These are phyloP conservation scores for Diorhabda carinulata DNA, from an alignment of 1,140 invertebrate genomes.

Conservation along the genomic window DNA sequence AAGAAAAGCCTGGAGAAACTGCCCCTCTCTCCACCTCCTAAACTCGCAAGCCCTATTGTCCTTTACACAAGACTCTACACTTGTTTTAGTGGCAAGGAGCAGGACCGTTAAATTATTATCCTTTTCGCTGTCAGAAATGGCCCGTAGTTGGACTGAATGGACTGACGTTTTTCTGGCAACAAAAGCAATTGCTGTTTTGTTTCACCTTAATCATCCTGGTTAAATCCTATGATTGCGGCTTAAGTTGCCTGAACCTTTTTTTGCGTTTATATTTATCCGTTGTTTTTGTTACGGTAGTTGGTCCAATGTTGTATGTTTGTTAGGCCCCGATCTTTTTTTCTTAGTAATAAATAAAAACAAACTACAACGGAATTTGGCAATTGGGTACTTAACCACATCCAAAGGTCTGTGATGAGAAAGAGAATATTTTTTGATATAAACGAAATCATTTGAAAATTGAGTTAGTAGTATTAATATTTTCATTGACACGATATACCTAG, in stretches of 20 bases:
- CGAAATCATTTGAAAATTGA: too few relatives aligned
- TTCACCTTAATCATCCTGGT: neutral
- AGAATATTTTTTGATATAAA: too few relatives aligned
- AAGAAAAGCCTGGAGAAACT: neutral
- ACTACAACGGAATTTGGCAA: too few relatives aligned
- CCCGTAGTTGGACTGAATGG: neutral
- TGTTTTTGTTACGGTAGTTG: neutral
- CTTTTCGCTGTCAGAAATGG: neutral
- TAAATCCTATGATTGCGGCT: neutral
- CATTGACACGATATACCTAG: too few relatives aligned
- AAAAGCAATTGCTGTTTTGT: neutral
- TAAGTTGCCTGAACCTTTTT: neutral
- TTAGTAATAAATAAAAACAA: too few relatives aligned
- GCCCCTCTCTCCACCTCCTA: neutral
- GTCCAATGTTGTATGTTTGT: too few relatives aligned
- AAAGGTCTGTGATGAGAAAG: too few relatives aligned
- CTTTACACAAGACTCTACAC: neutral
- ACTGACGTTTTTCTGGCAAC: neutral
- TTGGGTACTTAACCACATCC: too few relatives aligned
- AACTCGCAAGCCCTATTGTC: neutral
- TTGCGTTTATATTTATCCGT: neutral
- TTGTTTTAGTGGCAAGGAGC: neutral
- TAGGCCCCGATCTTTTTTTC: too few relatives aligned
- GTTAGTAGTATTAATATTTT: too few relatives aligned
- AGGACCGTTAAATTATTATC: conserved; percentile 2